Percentiles rank a stretch among this genome's conserved stretches.
These are phyloP conservation scores for Allygus modestus DNA, from an alignment of 2,888 invertebrate species.

Conservation along the genomic window DNA sequence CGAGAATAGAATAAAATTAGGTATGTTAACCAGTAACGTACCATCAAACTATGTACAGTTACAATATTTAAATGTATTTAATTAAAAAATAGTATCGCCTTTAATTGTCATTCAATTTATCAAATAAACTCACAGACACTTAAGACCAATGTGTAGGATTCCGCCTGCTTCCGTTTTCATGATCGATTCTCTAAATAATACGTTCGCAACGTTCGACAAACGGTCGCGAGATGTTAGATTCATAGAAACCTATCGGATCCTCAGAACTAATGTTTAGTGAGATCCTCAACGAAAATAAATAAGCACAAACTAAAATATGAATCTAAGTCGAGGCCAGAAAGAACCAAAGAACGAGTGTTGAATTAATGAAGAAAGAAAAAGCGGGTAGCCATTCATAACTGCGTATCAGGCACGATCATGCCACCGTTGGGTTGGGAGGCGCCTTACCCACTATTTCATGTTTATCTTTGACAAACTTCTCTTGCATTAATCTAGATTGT, in stretches of 20 bases:
- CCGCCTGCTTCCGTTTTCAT: too few species aligned
- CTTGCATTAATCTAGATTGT: constrained; percentile 51
- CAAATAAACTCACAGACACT: too few species aligned
- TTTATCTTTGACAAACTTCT: constrained; percentile 59
- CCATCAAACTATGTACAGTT: too few species aligned
- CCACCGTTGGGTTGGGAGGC: constrained; percentile 43
- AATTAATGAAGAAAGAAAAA: constrained; percentile 59
- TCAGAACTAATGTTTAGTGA: not conserved
- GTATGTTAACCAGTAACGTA: too few species aligned
- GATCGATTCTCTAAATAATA: too few species aligned
- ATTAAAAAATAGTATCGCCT: too few species aligned
- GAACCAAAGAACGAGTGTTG: constrained; percentile 38
- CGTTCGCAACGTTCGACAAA: too few species aligned
- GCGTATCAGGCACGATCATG: not conserved
- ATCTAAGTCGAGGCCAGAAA: constrained; percentile 14
- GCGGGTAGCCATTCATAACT: constrained; percentile 57
- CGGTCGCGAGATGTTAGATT: too few species aligned
- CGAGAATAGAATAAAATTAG: too few species aligned
- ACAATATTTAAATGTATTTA: too few species aligned
- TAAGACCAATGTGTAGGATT: too few species aligned
- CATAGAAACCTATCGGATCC: not conserved
- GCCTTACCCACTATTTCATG: constrained; percentile 52
- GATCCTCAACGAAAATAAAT: constrained; percentile 5
- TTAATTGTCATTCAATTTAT: too few species aligned
- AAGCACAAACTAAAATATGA: constrained; percentile 21